phyloP scores from a whole-genome alignment of 1,140 invertebrate species.

The Cryptotermes secundus region DNA sequence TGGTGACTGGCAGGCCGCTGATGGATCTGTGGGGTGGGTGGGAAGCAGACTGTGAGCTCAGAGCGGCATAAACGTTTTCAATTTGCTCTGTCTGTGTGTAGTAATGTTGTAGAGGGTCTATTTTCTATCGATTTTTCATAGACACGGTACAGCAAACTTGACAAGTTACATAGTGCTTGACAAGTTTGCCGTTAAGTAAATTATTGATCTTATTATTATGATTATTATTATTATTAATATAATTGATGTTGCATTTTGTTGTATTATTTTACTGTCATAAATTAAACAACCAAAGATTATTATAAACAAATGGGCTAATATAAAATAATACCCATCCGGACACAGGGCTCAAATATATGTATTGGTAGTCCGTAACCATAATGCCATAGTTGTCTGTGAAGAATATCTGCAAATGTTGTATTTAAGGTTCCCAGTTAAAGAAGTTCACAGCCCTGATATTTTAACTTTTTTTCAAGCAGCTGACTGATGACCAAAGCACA shows the following conservation, averaged over 20 bases:
- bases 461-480: neutral
- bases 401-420: neutral
- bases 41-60: neutral
- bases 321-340: constrained; percentile 29
- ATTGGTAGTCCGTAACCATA: neutral
- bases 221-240: constrained; percentile 25
- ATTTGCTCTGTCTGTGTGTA: constrained; percentile 30
- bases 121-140: constrained; percentile 31
- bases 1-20: neutral
- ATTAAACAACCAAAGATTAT: constrained; percentile 31
- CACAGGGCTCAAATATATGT: constrained; percentile 28
- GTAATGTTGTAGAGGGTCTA: constrained; percentile 32
- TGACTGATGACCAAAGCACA: neutral
- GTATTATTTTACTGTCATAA: constrained; percentile 30
- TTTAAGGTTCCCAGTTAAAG: constrained; percentile 14
- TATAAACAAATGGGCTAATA: neutral
- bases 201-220: constrained; percentile 29
- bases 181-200: constrained; percentile 28
- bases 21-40: too few species aligned
- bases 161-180: constrained; percentile 10
- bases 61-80: constrained; percentile 24
- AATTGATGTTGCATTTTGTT: constrained; percentile 31
- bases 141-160: neutral
- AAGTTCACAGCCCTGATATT: neutral
- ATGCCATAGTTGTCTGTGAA: constrained; percentile 19